Percentiles rank a stretch among this genome's conserved stretches.
These are phyloP conservation scores for Drosophila sp. DNA, from an alignment of 1,140 invertebrate genomes.

Conservation along the genomic window DNA sequence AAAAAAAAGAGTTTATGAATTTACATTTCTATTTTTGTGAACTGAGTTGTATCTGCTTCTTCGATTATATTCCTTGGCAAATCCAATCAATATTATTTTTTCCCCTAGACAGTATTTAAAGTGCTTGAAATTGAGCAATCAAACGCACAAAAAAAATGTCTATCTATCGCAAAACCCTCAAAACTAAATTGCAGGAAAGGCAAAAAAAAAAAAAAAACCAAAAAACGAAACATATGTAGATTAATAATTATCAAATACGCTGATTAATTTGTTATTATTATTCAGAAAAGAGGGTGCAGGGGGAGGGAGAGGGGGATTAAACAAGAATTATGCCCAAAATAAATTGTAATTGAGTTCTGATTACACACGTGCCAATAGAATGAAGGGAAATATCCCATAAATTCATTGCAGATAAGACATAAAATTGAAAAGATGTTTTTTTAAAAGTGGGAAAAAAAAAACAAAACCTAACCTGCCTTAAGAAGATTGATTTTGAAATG, in stretches of 20 bases:
- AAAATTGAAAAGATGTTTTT: neutral
- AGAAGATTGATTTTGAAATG: constrained; percentile 13
- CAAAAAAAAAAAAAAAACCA: neutral
- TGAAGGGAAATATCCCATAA: constrained; percentile 38
- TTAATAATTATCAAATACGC: neutral
- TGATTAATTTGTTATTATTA: constrained; percentile 9
- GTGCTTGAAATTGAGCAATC: no score
- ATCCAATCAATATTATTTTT: no score
- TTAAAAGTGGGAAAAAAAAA: neutral
- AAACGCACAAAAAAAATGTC: no score
- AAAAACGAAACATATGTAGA: neutral
- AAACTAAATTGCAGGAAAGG: neutral
- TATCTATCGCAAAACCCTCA: neutral
- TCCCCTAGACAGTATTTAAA: no score
- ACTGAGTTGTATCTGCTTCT: no score
- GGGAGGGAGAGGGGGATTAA: no score
- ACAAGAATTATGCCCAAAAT: neutral
- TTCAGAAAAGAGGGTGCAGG: neutral
- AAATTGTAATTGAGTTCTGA: constrained; percentile 1
- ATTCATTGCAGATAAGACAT: constrained; percentile 31
- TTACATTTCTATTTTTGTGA: no score
- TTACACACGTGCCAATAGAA: neutral
- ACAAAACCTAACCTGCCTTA: neutral
- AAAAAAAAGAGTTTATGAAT: no score
- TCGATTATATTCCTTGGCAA: no score